Conservation (phyloP, 2,888 invertebrate species). For the Apodemia zela region DNA sequence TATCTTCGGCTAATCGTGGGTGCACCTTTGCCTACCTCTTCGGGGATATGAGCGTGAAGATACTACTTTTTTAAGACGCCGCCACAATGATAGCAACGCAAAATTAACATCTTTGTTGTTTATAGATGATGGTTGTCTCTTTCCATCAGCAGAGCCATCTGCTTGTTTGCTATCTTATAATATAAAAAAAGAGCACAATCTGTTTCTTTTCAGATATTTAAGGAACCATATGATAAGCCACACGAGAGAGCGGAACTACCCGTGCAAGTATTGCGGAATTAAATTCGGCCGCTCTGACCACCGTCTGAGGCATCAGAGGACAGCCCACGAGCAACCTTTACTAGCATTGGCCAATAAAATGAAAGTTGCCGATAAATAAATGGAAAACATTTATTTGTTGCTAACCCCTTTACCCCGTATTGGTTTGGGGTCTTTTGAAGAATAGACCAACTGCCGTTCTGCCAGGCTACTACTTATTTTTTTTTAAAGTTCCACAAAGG, state of each 20-base stretch:
- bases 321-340: conserved; percentile 53
- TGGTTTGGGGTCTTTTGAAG: no score
- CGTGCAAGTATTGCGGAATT: conserved; percentile 63
- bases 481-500: no score
- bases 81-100: neutral
- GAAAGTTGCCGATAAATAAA: neutral
- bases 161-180: no score
- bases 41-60: no score
- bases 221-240: conserved; percentile 57
- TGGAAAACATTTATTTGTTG: no score
- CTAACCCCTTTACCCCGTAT: no score
- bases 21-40: no score
- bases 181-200: no score
- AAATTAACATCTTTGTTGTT: neutral
- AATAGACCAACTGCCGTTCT: no score
- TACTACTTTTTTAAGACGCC: neutral
- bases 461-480: no score
- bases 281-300: conserved; percentile 68
- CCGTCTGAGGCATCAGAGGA: conserved; percentile 61
- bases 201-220: neutral
- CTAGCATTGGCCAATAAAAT: neutral
- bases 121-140: neutral
- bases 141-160: no score
- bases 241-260: conserved; percentile 57
- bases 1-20: no score